phyloP scores from a whole-genome alignment of 2,113 vertebrate genomes.

The Pollimyrus isidori region DNA sequence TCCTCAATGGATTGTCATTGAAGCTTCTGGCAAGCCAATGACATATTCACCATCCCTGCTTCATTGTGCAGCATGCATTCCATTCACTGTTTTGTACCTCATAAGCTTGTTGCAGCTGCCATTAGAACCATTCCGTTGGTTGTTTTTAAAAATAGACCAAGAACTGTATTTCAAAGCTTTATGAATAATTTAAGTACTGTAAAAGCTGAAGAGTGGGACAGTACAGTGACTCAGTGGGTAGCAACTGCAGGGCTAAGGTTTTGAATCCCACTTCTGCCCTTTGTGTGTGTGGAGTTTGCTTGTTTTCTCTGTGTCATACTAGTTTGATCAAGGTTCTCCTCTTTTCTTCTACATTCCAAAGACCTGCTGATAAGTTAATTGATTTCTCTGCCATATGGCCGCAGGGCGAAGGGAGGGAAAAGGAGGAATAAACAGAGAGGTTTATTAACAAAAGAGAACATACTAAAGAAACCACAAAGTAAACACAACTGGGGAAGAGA shows the following conservation, averaged over 20 bases:
- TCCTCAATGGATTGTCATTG: background rate
- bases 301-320: background rate
- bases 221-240: background rate
- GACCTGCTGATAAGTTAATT: background rate
- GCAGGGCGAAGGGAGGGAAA: background rate
- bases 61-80: background rate
- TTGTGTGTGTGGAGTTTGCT: background rate
- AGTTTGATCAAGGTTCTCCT: background rate
- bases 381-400: background rate
- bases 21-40: background rate
- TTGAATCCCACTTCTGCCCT: background rate
- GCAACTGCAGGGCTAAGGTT: background rate
- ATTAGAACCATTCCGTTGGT: background rate
- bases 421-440: background rate
- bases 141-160: conserved; percentile 2
- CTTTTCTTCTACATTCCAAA: background rate
- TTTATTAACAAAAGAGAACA: background rate
- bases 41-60: background rate
- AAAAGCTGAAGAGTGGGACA: background rate
- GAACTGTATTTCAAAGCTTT: background rate
- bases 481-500: background rate
- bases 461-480: background rate
- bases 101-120: background rate
- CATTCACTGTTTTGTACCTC: background rate
- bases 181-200: background rate